These are phyloP conservation scores for Troides helena DNA, from an alignment of 2,888 invertebrate genomes.

Conservation along the genomic window DNA sequence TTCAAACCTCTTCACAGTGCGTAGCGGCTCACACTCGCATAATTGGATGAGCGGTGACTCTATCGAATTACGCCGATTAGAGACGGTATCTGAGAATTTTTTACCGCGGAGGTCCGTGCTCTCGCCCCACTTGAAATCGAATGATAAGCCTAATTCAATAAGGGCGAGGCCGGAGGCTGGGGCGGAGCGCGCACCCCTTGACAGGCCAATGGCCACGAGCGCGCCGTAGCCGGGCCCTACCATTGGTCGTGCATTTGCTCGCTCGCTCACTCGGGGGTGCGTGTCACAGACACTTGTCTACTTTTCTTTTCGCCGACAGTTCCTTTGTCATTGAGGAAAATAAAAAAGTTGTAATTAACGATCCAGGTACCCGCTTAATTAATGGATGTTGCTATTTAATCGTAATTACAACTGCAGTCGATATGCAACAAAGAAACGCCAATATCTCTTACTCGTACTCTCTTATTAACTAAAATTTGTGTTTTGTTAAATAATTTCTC, in stretches of 20 bases:
- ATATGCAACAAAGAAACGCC: slow-evolving; percentile 22
- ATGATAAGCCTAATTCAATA: slow-evolving; percentile 91
- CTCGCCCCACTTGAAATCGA: slow-evolving; percentile 79
- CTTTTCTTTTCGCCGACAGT: slow-evolving; percentile 81
- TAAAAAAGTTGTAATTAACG: slow-evolving; percentile 80
- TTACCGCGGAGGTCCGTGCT: slow-evolving; percentile 72
- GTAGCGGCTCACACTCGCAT: slow-evolving; percentile 68
- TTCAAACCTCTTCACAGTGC: slow-evolving; percentile 54
- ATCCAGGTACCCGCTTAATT: slow-evolving; percentile 75
- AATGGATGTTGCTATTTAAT: slow-evolving; percentile 63
- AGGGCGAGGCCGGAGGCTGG: slow-evolving; percentile 80
- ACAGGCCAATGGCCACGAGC: slow-evolving; percentile 61
- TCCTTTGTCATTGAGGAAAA: slow-evolving; percentile 81
- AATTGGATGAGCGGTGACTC: slow-evolving; percentile 73
- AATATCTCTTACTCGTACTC: background rate
- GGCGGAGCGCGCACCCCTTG: slow-evolving; percentile 72
- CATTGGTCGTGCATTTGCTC: slow-evolving; percentile 45
- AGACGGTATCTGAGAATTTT: slow-evolving; percentile 77
- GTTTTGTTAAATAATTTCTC: too few species aligned
- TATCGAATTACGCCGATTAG: slow-evolving; percentile 78
- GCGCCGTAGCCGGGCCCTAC: slow-evolving; percentile 49
- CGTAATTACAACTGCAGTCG: slow-evolving; percentile 38
- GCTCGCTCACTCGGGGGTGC: slow-evolving; percentile 59
- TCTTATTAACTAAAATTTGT: background rate
- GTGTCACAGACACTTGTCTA: slow-evolving; percentile 80